Percentiles rank a stretch among this genome's conserved stretches.
Conservation (phyloP, 2,888 invertebrate genomes). For the Asteroscopus sphinx region DNA sequence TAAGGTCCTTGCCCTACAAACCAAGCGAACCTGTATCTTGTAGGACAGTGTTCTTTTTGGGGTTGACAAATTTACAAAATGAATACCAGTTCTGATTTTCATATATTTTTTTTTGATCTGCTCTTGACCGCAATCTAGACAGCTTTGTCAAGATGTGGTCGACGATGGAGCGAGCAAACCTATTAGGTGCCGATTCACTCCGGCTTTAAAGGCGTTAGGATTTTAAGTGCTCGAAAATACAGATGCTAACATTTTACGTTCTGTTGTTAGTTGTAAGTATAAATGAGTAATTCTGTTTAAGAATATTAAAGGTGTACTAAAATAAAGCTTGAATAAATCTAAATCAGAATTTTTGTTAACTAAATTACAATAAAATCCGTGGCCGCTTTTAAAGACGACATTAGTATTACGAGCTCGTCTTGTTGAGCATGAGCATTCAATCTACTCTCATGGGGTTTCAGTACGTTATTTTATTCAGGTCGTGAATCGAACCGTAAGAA, state of each 20-base stretch:
- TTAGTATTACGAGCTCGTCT: slow-evolving; percentile 64
- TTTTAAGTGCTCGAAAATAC: too few relatives aligned
- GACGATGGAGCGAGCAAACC: slow-evolving; percentile 8
- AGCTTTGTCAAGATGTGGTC: too few relatives aligned
- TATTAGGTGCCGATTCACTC: slow-evolving; percentile 19
- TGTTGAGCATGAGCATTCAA: slow-evolving; percentile 70
- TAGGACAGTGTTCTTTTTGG: too few relatives aligned
- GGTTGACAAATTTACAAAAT: too few relatives aligned
- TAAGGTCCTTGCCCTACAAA: too few relatives aligned
- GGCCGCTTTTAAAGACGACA: slow-evolving; percentile 59
- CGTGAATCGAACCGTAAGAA: slow-evolving; percentile 83
- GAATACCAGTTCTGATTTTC: too few relatives aligned
- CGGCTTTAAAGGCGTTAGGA: too few relatives aligned
- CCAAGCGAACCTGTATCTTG: too few relatives aligned
- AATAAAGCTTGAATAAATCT: slow-evolving; percentile 16
- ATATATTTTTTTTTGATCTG: too few relatives aligned
- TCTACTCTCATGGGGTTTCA: slow-evolving; percentile 75
- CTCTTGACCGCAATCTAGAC: too few relatives aligned
- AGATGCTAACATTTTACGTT: too few relatives aligned
- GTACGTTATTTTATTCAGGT: slow-evolving; percentile 84
- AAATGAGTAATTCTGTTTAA: slow-evolving; percentile 16
- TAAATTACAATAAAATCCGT: slow-evolving; percentile 44
- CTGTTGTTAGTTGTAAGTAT: too few relatives aligned
- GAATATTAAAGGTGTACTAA: slow-evolving; percentile 30
- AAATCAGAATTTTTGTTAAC: slow-evolving; percentile 15